Evolutionary conservation across 1,140 invertebrate genomes (phyloP).

Genomic region (Drosophila micromelanica): DNA sequence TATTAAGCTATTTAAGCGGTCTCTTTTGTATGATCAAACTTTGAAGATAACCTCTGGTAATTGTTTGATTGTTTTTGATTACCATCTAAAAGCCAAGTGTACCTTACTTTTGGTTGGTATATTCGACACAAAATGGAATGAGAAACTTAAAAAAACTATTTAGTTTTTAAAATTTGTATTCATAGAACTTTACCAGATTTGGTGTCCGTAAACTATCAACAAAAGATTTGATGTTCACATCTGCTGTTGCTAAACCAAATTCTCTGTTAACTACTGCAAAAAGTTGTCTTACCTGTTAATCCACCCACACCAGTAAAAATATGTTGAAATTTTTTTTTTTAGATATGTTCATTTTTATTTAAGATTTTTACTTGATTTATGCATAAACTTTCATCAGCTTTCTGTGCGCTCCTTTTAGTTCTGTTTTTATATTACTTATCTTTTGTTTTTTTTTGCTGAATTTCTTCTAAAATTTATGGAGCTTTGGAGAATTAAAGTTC

Average conservation of each 20-base stretch:
- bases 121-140: not conserved
- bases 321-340: conserved; percentile 44
- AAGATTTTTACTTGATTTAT: conserved; percentile 81
- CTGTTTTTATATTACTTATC: conserved; percentile 12
- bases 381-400: conserved; percentile 72
- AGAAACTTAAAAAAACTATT: not conserved
- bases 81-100: not conserved
- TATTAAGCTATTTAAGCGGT: conserved; percentile 39
- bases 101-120: not conserved
- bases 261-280: not conserved
- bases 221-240: not conserved
- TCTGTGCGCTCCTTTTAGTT: conserved; percentile 25
- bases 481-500: conserved; percentile 62
- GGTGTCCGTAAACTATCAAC: too few relatives aligned
- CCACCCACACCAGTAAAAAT: conserved; percentile 8
- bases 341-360: conserved; percentile 83
- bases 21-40: conserved; percentile 50
- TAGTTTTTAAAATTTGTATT: too few relatives aligned
- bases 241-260: not conserved
- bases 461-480: conserved; percentile 73
- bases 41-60: conserved; percentile 14
- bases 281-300: not conserved
- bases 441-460: conserved; percentile 33
- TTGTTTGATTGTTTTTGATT: conserved; percentile 12
- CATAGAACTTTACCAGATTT: too few relatives aligned